Evolutionary conservation across 2,888 invertebrate species (phyloP).

Genomic region (Timema cristinae): DNA sequence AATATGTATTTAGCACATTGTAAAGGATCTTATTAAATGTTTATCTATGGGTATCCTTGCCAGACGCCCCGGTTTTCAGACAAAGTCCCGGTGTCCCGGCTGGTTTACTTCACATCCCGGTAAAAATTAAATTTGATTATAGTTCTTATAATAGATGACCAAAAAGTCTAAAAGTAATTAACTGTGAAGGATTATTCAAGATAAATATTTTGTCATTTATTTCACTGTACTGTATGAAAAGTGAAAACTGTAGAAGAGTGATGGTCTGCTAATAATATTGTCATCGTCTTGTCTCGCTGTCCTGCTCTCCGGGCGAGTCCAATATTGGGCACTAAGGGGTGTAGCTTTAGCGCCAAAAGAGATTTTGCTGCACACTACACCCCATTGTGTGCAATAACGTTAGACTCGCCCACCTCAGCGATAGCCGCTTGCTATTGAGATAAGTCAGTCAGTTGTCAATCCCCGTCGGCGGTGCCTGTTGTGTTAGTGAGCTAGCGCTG

Average conservation of each 20-base stretch:
- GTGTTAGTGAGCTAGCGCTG: too few species aligned
- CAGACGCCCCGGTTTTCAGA: constrained; percentile 3
- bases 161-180: background rate
- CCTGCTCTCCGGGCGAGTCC: background rate
- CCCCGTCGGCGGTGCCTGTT: too few species aligned
- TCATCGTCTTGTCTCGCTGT: too few species aligned
- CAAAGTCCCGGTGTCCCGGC: constrained; percentile 1
- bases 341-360: background rate
- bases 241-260: background rate
- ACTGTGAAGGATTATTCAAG: background rate
- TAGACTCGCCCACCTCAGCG: too few species aligned
- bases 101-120: background rate
- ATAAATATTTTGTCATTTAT: too few species aligned
- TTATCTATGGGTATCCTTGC: background rate
- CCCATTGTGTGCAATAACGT: too few species aligned
- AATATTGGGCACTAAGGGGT: background rate
- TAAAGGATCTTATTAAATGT: too few species aligned
- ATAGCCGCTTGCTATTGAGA: too few species aligned
- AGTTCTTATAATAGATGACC: constrained; percentile 5
- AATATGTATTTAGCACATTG: too few species aligned
- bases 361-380: background rate
- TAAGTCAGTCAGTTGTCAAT: too few species aligned
- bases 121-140: constrained; percentile 1
- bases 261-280: background rate
- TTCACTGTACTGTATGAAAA: too few species aligned